phyloP scores from a whole-genome alignment of 2,888 invertebrate genomes.

The Lepidochrysops patricia region DNA sequence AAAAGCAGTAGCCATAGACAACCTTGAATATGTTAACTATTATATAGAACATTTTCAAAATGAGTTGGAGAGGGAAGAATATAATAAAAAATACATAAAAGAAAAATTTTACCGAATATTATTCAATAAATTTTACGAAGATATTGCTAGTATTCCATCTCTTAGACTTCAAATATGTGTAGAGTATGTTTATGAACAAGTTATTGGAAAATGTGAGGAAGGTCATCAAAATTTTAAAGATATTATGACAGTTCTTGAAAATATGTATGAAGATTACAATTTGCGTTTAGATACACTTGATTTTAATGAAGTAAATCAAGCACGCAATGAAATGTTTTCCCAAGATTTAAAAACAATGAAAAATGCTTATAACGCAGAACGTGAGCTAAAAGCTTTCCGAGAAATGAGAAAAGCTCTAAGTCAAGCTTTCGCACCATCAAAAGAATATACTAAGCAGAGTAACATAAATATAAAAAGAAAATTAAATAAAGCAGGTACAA shows the following conservation, averaged over 20 bases:
- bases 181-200: conserved; percentile 64
- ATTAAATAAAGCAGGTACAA: conserved; percentile 38
- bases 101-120: conserved; percentile 61
- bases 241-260: conserved; percentile 64
- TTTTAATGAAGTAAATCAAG: conserved; percentile 58
- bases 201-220: conserved; percentile 65
- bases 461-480: conserved; percentile 48
- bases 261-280: conserved; percentile 63
- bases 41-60: conserved; percentile 52
- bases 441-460: conserved; percentile 45
- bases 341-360: conserved; percentile 62
- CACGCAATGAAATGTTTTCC: conserved; percentile 54
- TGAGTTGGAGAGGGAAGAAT: conserved; percentile 50
- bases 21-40: conserved; percentile 60
- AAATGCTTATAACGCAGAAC: conserved; percentile 55
- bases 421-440: conserved; percentile 57
- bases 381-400: conserved; percentile 54
- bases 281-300: conserved; percentile 56
- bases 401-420: conserved; percentile 66
- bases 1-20: conserved; percentile 45
- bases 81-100: conserved; percentile 51
- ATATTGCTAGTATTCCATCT: conserved; percentile 53
- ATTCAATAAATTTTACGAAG: conserved; percentile 54
- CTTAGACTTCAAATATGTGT: conserved; percentile 63
- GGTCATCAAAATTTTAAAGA: conserved; percentile 57